Evolutionary conservation across 1,140 invertebrate genomes (phyloP).

Genomic region (Capitella teleta): DNA sequence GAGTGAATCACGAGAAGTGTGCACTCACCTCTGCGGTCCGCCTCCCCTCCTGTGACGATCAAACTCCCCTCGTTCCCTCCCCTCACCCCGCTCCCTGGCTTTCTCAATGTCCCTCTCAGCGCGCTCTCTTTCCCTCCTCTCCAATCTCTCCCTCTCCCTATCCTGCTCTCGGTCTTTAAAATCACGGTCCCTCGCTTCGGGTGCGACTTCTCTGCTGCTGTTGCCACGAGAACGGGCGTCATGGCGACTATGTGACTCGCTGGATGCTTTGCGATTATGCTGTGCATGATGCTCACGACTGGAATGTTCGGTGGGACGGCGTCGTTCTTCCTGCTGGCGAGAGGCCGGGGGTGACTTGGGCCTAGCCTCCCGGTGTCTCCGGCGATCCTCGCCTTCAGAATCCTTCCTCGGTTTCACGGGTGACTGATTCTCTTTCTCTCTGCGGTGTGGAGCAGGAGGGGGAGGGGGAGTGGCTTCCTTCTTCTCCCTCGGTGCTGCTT

Average conservation of each 20-base stretch:
- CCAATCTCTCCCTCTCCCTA: slow-evolving; percentile 17
- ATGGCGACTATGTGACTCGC: not conserved
- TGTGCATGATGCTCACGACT: not conserved
- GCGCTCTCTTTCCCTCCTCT: slow-evolving; percentile 6
- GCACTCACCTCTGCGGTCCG: too few species aligned
- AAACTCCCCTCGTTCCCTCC: too few species aligned
- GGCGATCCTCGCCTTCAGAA: slow-evolving; percentile 3
- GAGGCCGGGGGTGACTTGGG: too few species aligned
- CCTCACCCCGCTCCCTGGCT: not conserved
- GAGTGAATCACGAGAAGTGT: too few species aligned
- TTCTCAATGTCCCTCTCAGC: not conserved
- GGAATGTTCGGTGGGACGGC: not conserved
- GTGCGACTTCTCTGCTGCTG: not conserved
- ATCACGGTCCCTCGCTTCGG: slow-evolving; percentile 1
- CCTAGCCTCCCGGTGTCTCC: too few species aligned
- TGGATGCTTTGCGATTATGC: too few species aligned
- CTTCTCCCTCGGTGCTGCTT: too few species aligned
- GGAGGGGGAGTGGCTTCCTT: not conserved
- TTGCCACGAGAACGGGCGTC: not conserved
- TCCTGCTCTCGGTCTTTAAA: slow-evolving; percentile 19
- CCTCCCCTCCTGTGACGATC: too few species aligned
- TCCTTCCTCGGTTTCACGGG: not conserved
- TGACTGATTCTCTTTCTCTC: too few species aligned
- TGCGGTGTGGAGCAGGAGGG: not conserved
- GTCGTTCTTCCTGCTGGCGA: too few species aligned